Conservation (phyloP, 2,797 vertebrate genomes). For the Acomys russatus region DNA sequence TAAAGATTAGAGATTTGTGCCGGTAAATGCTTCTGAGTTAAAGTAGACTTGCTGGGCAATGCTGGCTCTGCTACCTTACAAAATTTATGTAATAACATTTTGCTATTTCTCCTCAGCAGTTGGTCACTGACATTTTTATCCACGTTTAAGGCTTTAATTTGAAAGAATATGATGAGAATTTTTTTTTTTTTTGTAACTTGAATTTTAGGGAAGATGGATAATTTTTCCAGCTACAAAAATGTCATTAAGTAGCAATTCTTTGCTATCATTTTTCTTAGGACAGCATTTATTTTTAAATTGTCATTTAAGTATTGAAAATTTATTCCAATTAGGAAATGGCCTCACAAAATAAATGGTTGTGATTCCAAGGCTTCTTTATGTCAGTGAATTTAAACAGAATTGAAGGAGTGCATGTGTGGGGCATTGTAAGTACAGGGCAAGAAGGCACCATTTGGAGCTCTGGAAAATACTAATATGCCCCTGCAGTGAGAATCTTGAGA, state of each 20-base stretch:
- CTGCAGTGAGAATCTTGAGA: neutral
- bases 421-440: neutral
- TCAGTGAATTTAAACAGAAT: conserved; percentile 58
- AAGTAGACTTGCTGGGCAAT: neutral
- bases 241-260: conserved; percentile 70
- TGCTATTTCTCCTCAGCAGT: conserved; percentile 11
- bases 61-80: neutral
- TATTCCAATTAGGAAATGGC: conserved; percentile 70
- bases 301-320: conserved; percentile 68
- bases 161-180: conserved; percentile 64
- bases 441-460: neutral
- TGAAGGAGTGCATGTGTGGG: neutral
- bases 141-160: conserved; percentile 67
- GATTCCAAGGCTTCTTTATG: conserved; percentile 74
- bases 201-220: conserved; percentile 64
- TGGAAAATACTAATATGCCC: neutral
- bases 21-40: conserved; percentile 22
- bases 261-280: conserved; percentile 54
- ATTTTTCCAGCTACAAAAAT: conserved; percentile 72
- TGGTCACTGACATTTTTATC: conserved; percentile 22
- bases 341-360: conserved; percentile 73
- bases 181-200: conserved; percentile 42
- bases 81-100: conserved; percentile 7
- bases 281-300: conserved; percentile 74
- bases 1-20: conserved; percentile 24